phyloP scores from a whole-genome alignment of 2,888 invertebrate genomes.

The Drosophila prostipennis region DNA sequence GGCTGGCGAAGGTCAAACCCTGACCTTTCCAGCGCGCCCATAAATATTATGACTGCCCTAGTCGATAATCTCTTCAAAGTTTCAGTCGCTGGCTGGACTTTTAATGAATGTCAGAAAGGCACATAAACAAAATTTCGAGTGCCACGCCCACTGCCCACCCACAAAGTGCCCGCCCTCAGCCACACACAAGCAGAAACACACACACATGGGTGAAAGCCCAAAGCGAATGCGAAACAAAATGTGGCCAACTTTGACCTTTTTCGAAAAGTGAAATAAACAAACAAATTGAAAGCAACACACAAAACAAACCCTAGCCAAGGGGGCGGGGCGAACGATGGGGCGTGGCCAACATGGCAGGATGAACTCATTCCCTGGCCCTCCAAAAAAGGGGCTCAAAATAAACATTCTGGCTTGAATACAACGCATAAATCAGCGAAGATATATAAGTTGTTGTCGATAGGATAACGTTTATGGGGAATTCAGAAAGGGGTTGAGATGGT shows the following conservation, averaged over 20 bases:
- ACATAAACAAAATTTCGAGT: conserved; percentile 51
- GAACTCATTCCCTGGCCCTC: conserved; percentile 55
- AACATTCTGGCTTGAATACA: conserved; percentile 36
- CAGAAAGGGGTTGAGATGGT: conserved; percentile 4
- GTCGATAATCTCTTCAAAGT: conserved; percentile 50
- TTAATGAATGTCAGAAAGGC: conserved; percentile 50
- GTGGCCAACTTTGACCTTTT: conserved; percentile 70
- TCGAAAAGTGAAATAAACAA: conserved; percentile 73
- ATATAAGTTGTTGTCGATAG: conserved; percentile 36
- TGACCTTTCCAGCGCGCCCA: conserved; percentile 42
- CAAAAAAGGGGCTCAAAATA: conserved; percentile 53
- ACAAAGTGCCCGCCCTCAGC: conserved; percentile 2
- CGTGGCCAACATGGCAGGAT: conserved; percentile 47
- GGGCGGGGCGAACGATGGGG: conserved; percentile 43
- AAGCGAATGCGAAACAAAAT: conserved; percentile 43
- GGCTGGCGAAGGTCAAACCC: conserved; percentile 35
- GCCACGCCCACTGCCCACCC: conserved; percentile 36
- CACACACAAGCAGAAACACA: conserved; percentile 13
- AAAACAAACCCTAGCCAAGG: conserved; percentile 29
- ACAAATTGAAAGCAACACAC: conserved; percentile 70
- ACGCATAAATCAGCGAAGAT: conserved; percentile 44
- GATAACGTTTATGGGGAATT: not conserved
- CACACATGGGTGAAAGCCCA: conserved; percentile 34
- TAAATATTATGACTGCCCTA: conserved; percentile 55
- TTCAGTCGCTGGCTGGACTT: conserved; percentile 32